phyloP scores from a whole-genome alignment of 2,113 vertebrate species.

The Ptyas mucosa region DNA sequence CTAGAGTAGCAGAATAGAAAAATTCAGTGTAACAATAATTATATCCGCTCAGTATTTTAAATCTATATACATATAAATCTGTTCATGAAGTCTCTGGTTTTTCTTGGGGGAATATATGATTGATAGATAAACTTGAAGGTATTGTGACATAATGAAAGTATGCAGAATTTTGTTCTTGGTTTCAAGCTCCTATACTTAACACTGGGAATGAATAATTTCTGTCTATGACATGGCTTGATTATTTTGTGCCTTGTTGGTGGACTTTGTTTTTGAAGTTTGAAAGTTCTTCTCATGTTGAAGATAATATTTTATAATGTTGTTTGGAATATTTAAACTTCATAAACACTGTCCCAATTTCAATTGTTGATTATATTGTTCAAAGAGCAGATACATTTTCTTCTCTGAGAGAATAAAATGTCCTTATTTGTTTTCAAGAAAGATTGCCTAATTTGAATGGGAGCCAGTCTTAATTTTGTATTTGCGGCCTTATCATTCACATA shows the following conservation, averaged over 20 bases:
- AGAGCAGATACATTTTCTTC: background rate
- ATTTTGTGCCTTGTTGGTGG: background rate
- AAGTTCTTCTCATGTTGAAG: background rate
- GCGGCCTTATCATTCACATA: background rate
- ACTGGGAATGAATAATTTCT: background rate
- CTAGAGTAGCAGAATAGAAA: background rate
- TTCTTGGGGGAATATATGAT: background rate
- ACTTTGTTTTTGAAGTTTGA: background rate
- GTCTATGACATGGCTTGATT: background rate
- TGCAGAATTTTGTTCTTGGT: background rate
- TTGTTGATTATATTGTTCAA: background rate
- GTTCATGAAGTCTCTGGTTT: background rate
- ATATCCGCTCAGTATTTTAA: background rate
- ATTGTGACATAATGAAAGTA: background rate
- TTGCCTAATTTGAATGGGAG: background rate
- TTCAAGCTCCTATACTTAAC: background rate
- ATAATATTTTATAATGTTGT: background rate
- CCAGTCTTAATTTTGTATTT: background rate
- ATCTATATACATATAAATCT: background rate
- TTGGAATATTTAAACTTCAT: background rate
- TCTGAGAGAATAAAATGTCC: background rate
- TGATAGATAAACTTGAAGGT: background rate
- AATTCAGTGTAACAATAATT: background rate
- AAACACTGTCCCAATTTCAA: background rate
- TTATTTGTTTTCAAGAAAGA: background rate